Evolutionary conservation across 2,888 invertebrate species (phyloP), one percentile per base, ranked within the genome.

Genomic region (Eristalis pertinax): DNA sequence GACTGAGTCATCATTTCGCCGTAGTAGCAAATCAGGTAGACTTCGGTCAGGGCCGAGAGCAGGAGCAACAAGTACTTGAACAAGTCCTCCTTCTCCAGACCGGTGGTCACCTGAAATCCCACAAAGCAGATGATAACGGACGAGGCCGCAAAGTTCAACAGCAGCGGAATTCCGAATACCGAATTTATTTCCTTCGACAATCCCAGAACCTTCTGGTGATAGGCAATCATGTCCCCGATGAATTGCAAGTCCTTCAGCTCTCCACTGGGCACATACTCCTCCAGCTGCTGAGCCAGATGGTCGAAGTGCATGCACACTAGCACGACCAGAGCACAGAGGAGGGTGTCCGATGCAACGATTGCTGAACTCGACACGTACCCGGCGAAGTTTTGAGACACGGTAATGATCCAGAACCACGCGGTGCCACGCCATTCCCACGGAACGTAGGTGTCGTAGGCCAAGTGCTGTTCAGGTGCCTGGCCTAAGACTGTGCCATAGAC

Each of bases 61-160:
- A 92, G 88, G 65, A 91, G 91, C 8, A 91, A 64, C 0, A 89
- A 58, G 26, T 91, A 76, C 90, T 91, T 91, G 1, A 90, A 74
- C 10, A 92, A 26, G 10, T 77, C 89, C 38, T 91, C 90, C 2
- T 89, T 75, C 2, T 89, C 79, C 1, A 90, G 90, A 10, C 91
- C 91, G 63, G 91, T 89, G 15, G 91, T 91, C 70, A 91, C 89
- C 77, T 91, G 91, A 65, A 92, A 92, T 8, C 91, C 92, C 84
- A 91, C 83, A 26, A 92, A 90, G 84, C 92, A 92, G 75, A 92
- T 91, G 19, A 90, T 89, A 38, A 91, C 89, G 1, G 92, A 90
- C 0, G 91, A 91, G 24, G 91, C 90, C 13, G 90, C 80, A 64
- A 90, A 91, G 19, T 91, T 92, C 68, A 90, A 89, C 13, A 92